Percentiles rank a stretch among this genome's conserved stretches.
Evolutionary conservation across 2,888 invertebrate genomes (phyloP).

Genomic region (Tiphia femorata): DNA sequence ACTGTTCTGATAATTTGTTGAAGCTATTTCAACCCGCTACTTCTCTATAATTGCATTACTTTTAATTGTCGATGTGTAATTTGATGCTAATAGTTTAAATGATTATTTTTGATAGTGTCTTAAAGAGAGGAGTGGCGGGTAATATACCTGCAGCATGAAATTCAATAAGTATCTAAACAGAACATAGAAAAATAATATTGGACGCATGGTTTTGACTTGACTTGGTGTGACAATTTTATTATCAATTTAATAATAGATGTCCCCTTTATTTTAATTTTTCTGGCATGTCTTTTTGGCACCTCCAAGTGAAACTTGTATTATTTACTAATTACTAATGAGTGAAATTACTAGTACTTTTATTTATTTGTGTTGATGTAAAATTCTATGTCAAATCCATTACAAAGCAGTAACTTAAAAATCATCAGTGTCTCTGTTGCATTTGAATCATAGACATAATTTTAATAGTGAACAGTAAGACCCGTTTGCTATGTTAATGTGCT

Average conservation of each 20-base stretch:
- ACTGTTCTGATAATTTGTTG: background rate
- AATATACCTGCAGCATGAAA: constrained; percentile 43
- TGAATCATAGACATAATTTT: no score
- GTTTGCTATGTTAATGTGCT: no score
- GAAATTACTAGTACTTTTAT: background rate
- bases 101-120: no score
- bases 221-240: constrained; percentile 45
- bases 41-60: constrained; percentile 35
- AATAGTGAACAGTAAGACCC: no score
- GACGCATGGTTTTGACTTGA: constrained; percentile 60
- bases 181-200: constrained; percentile 51
- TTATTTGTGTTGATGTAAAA: no score
- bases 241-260: constrained; percentile 43
- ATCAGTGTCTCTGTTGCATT: no score
- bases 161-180: constrained; percentile 43
- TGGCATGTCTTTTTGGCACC: constrained; percentile 55
- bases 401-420: no score
- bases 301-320: constrained; percentile 19
- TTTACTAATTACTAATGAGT: constrained; percentile 21
- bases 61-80: no score
- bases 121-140: constrained; percentile 41
- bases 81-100: no score
- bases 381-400: no score
- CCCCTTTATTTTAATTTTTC: constrained; percentile 35
- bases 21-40: constrained; percentile 39